phyloP scores from a whole-genome alignment of 2,888 invertebrate species.

The Cephus spinipes region DNA sequence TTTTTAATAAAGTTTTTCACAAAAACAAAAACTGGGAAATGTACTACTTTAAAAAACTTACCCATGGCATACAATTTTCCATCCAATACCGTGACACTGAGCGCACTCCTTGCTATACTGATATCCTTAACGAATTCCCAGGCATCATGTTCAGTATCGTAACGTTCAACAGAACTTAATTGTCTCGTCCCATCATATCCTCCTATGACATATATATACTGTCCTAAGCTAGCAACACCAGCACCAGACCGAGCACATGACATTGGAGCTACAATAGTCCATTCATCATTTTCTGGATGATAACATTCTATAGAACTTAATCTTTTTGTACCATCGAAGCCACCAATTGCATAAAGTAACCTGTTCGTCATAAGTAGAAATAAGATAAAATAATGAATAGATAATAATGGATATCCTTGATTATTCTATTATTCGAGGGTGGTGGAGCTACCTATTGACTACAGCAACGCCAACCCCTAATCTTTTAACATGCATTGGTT shows the following conservation, averaged over 20 bases:
- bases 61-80: constrained; percentile 91
- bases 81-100: constrained; percentile 88
- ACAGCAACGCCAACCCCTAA: constrained; percentile 86
- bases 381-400: not conserved
- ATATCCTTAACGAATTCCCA: constrained; percentile 86
- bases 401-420: not conserved
- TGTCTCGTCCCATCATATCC: constrained; percentile 92
- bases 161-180: constrained; percentile 86
- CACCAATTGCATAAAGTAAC: constrained; percentile 84
- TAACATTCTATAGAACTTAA: constrained; percentile 89
- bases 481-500: constrained; percentile 81
- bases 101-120: constrained; percentile 85
- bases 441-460: constrained; percentile 74
- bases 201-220: constrained; percentile 92
- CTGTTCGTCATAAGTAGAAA: constrained; percentile 32
- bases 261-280: constrained; percentile 87
- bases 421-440: not conserved
- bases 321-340: constrained; percentile 86
- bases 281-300: constrained; percentile 91
- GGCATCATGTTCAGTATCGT: constrained; percentile 83
- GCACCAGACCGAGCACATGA: constrained; percentile 85
- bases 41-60: constrained; percentile 57
- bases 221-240: constrained; percentile 87
- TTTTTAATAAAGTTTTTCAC: not conserved
- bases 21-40: constrained; percentile 4